These are phyloP conservation scores for Pycnomerus fuliginosus DNA, from an alignment of 2,888 invertebrate species.

Conservation along the genomic window DNA sequence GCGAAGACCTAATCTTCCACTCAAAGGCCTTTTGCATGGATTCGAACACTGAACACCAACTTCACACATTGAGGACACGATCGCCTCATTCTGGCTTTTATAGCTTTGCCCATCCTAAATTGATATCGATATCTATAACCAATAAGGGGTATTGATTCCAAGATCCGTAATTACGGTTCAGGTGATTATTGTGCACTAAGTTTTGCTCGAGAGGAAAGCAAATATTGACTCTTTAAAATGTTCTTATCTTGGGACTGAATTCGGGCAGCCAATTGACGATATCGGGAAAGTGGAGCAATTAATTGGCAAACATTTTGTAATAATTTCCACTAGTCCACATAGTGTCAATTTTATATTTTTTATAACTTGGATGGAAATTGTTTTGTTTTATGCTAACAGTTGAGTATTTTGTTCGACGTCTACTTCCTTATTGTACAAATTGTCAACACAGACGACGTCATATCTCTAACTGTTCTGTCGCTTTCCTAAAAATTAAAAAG, in stretches of 20 bases:
- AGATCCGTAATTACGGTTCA: constrained; percentile 8
- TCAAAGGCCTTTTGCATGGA: constrained; percentile 28
- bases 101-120: constrained; percentile 15
- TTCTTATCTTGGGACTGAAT: constrained; percentile 13
- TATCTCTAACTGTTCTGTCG: too few species aligned
- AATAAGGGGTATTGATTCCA: constrained; percentile 17
- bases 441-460: too few species aligned
- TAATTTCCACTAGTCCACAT: too few species aligned
- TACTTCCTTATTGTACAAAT: too few species aligned
- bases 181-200: constrained; percentile 20
- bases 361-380: too few species aligned
- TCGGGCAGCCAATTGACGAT: too few species aligned
- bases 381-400: too few species aligned
- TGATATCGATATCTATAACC: constrained; percentile 23
- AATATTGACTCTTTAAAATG: constrained; percentile 12
- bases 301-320: too few species aligned
- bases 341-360: too few species aligned
- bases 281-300: too few species aligned
- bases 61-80: constrained; percentile 5
- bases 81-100: constrained; percentile 7
- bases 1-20: constrained; percentile 45
- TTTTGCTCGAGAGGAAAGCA: constrained; percentile 14
- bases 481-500: too few species aligned
- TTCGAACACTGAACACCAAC: constrained; percentile 1
- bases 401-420: too few species aligned